Evolutionary conservation across 2,797 vertebrate species (phyloP), one percentile per base, ranked within the genome.

Genomic region (Gymnocypris eckloni): DNA sequence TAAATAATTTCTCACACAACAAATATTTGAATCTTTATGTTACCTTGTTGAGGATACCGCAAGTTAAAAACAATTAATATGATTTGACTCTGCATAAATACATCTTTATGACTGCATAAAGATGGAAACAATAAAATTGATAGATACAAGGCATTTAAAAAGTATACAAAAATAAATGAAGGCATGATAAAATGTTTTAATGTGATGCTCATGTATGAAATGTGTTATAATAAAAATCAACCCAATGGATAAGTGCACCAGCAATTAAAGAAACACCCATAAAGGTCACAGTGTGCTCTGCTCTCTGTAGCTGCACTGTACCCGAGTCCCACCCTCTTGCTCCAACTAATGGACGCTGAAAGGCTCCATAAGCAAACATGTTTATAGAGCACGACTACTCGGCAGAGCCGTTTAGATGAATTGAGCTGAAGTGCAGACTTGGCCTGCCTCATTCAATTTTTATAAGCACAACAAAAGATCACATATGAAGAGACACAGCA

Each of bases 331-430:
- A 13, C 50, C 45, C 50, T 79, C 66, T 71, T 70, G 37, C 82
- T 67, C 61, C 61, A 4, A 66, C 73, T 84, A 79, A 84, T 70
- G 48, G 64, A 84, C 20, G 61, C 66, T 22, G 25, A 45, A 79
- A 79, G 18, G 67, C 64, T 43, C 15, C n/a, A 4, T 28, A 71
- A 85, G 79, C 52, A 56, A 77, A 67, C 41, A 37, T 33, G 73
- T 70, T 69, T 54, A 84, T 41, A 43, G 64, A 56, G 75, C 75
- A 33, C 2, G 4, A 16, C 48, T 67, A n/a, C 82, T 70, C 64
- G 4, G 52, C 48, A 56, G 39, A 59, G 66, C n/a, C 3, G 18
- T 79, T 85, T 48, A 59, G 48, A 59, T 50, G 39, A 71, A 56
- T 5, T 71, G n/a, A 71, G 37, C 50, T 33, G 37, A 33, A 79